Percentiles rank a stretch among this genome's conserved stretches.
phyloP scores from a whole-genome alignment of 2,797 vertebrate species.

The Serranus cabrilla region DNA sequence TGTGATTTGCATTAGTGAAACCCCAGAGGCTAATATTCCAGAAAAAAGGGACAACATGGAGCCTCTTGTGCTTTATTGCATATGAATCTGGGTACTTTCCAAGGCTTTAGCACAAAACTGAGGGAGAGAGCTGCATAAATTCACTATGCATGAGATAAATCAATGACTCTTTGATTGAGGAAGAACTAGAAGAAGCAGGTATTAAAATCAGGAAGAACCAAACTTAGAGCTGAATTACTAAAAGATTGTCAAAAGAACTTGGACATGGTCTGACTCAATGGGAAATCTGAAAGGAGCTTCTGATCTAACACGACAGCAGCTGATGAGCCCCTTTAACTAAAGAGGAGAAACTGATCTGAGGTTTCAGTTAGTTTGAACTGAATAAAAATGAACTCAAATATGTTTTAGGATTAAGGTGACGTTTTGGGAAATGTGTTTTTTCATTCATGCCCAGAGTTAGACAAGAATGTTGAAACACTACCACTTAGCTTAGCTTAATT shows the following conservation, averaged over 20 bases:
- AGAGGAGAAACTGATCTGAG: not conserved
- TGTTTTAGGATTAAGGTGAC: too few species aligned
- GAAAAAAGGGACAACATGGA: constrained; percentile 24
- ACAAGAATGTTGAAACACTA: too few species aligned
- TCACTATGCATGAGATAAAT: constrained; percentile 17
- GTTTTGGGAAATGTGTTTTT: too few species aligned
- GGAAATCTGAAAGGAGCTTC: not conserved
- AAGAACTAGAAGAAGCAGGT: constrained; percentile 17
- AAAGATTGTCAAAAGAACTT: not conserved
- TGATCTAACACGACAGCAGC: constrained; percentile 6
- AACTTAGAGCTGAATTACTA: not conserved
- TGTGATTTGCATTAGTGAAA: constrained; percentile 34
- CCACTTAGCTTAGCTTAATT: not conserved
- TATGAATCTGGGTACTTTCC: constrained; percentile 31
- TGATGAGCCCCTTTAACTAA: constrained; percentile 3
- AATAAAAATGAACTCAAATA: not conserved
- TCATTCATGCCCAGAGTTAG: too few species aligned
- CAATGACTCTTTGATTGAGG: constrained; percentile 15
- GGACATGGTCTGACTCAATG: not conserved
- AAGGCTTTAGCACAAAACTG: constrained; percentile 21
- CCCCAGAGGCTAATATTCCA: constrained; percentile 26
- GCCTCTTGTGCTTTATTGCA: constrained; percentile 33
- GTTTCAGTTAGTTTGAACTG: not conserved
- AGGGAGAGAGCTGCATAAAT: constrained; percentile 16
- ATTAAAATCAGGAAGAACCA: not conserved